A percentile compares a stretch with the other conserved stretches of the same genome.
These are phyloP conservation scores for Thunnus thynnus DNA, from an alignment of 2,113 vertebrate species.

Conservation along the genomic window DNA sequence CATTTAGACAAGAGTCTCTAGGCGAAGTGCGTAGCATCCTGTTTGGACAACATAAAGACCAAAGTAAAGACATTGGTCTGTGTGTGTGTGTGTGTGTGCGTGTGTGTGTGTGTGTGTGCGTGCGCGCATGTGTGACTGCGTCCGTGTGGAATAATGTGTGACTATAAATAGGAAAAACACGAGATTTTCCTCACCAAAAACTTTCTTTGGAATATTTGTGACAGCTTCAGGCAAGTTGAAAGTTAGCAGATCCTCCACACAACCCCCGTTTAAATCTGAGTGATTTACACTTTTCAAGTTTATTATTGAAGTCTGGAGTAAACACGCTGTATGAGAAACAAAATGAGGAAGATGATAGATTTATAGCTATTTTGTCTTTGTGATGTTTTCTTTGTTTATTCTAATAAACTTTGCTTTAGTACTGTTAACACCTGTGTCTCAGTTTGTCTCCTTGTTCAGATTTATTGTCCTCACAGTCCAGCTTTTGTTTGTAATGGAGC, in stretches of 20 bases:
- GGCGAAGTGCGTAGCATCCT: constrained; percentile 51
- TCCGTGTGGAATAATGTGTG: constrained; percentile 45
- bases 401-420: constrained; percentile 86
- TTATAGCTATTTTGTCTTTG: constrained; percentile 82
- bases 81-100: constrained; percentile 44
- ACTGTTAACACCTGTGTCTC: constrained; percentile 49
- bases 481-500: background rate
- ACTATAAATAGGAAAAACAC: constrained; percentile 36
- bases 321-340: constrained; percentile 55
- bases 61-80: constrained; percentile 60
- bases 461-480: background rate
- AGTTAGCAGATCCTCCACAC: constrained; percentile 28
- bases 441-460: background rate
- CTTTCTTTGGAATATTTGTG: constrained; percentile 58
- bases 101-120: constrained; percentile 15
- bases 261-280: constrained; percentile 35
- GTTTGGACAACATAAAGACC: constrained; percentile 60
- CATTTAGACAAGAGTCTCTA: constrained; percentile 32
- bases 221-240: constrained; percentile 16
- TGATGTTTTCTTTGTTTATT: constrained; percentile 82
- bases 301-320: constrained; percentile 58
- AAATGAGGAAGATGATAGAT: constrained; percentile 68
- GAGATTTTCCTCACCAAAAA: constrained; percentile 38
- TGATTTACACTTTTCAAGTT: constrained; percentile 44
- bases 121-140: constrained; percentile 14